Evolutionary conservation across 2,797 vertebrate genomes (phyloP).

Genomic region (Denticeps clupeoides): DNA sequence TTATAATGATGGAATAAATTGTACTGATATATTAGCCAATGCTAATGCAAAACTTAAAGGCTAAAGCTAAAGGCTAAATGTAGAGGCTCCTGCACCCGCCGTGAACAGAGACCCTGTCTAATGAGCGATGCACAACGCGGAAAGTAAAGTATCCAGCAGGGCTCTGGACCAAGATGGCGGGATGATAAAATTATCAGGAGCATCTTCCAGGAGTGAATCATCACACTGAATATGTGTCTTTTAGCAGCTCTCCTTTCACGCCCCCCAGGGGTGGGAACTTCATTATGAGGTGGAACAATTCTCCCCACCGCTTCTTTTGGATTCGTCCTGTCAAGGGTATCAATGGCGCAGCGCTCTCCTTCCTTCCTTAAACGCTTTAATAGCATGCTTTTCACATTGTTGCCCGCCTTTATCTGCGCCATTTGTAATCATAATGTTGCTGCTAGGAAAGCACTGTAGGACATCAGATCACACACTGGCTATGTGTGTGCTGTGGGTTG

Average conservation of each 20-base stretch:
- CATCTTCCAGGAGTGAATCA: constrained; percentile 45
- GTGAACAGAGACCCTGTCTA: no score
- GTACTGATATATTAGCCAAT: no score
- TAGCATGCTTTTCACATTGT: constrained; percentile 43
- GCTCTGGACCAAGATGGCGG: constrained; percentile 33
- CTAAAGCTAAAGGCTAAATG: no score
- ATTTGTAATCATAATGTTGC: constrained; percentile 39
- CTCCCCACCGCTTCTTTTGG: constrained; percentile 43
- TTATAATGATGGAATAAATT: no score
- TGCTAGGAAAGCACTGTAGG: constrained; percentile 42
- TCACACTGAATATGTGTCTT: constrained; percentile 16
- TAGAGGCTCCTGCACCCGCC: no score
- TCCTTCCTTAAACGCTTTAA: constrained; percentile 51
- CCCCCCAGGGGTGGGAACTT: constrained; percentile 48
- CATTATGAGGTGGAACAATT: constrained; percentile 44
- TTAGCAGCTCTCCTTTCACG: constrained; percentile 23
- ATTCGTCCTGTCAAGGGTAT: constrained; percentile 51
- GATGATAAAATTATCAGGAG: constrained; percentile 35
- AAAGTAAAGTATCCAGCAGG: no score
- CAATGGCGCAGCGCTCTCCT: constrained; percentile 43
- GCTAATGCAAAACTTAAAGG: no score
- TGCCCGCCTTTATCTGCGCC: constrained; percentile 31
- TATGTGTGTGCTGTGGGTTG: not conserved
- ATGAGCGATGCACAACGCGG: no score
- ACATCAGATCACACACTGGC: constrained; percentile 36